phyloP scores from a whole-genome alignment of 1,140 invertebrate genomes.

The Pseudoatta argentina region DNA sequence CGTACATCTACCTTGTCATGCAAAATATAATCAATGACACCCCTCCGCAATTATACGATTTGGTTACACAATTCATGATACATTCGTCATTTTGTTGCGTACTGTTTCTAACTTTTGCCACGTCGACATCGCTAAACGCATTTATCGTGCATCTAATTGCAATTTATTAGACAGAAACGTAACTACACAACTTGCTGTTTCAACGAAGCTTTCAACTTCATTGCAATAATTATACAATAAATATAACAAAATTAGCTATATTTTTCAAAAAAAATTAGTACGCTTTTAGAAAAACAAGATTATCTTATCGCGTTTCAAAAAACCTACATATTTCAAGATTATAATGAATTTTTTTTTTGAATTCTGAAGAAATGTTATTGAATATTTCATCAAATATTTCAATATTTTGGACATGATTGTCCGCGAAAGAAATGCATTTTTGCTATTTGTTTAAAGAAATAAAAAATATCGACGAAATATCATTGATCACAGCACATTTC shows the following conservation, averaged over 20 bases:
- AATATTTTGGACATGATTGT: not conserved
- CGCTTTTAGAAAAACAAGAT: not conserved
- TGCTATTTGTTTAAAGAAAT: not conserved
- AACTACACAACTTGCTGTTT: not conserved
- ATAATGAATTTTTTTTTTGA: not conserved
- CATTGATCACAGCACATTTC: constrained; percentile 19
- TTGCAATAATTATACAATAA: not conserved
- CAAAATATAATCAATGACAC: constrained; percentile 52
- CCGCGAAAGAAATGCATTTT: not conserved
- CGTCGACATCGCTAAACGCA: constrained; percentile 8
- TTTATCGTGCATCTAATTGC: constrained; percentile 24
- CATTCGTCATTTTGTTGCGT: not conserved
- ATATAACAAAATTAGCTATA: not conserved
- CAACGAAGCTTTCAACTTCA: not conserved
- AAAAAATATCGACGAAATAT: constrained; percentile 1
- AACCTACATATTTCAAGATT: not conserved
- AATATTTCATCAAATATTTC: not conserved
- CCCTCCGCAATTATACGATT: constrained; percentile 49
- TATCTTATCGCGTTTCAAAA: not conserved
- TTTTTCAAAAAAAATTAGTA: not conserved
- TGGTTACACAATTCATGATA: constrained; percentile 35
- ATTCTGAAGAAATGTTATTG: not conserved
- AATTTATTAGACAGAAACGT: not conserved
- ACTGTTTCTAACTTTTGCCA: constrained; percentile 17
- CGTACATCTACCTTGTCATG: not conserved